Base-by-base conservation (phyloP, 2,113 vertebrate genomes). In the Ariopsis seemanni region DNA sequence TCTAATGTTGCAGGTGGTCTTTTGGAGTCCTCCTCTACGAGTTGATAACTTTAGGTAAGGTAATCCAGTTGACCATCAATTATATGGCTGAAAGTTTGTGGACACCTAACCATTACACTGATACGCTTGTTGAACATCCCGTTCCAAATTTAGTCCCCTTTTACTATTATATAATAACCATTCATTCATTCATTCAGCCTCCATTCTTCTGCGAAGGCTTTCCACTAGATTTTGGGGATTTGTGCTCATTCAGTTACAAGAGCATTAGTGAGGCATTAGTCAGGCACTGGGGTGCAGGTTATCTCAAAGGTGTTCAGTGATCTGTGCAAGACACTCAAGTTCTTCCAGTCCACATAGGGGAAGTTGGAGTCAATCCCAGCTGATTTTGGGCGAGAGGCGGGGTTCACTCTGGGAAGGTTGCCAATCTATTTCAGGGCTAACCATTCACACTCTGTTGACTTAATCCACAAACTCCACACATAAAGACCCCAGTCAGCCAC, bases 1-100 rank as follows among this genome's bases (percentile, higher is more conserved):
- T 77, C 25, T 22, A 72, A 25, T 86, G 11, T 85, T 48, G 83
- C 85, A 95, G 94, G 88, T 94, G 94, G 94, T 95, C 94, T 12
- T 95, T 95, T 93, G 94, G 94, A 80, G 94, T 96, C 82, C 84
- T 95, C 57, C 85, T 95, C 20, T 95, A 95, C 85, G 94, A 95
- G 82, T 83, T 94, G 88, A 91, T 95, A 10, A 95, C 94, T 8
- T 87, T 95, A 82, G 94, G 94, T 95, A 95, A 90, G 82, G 17
- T 27, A 11, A 4, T 50, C 5, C 17, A 50, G 5, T 50, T 22
- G 18, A 72, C 34, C 2, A 34, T 34, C 18, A 48, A 22, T 20
- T 48, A 22, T 71, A 69, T 17, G 25, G 25, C 25, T 4, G 11
- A 67, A 11, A 14, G 4, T 67, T 27, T 67, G 63, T 67, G 63